phyloP scores from a whole-genome alignment of 2,797 vertebrate species.

The Coregonus ussuriensis region DNA sequence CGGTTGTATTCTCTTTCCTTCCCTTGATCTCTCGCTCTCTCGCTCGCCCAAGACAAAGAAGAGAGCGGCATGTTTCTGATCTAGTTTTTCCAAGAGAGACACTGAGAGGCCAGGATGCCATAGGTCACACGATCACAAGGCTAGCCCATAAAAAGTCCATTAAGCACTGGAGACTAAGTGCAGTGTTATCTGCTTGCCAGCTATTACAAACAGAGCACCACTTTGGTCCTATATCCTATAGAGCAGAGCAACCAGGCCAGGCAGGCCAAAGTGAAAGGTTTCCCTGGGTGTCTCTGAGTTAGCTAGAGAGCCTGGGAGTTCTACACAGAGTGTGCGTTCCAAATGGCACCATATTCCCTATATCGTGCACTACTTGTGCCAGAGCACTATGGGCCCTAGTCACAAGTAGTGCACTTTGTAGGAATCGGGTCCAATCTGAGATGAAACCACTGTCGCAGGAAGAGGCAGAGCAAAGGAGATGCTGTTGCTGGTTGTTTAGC shows the following conservation, averaged over 20 bases:
- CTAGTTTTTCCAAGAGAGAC: slow-evolving; percentile 79
- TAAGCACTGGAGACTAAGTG: slow-evolving; percentile 92
- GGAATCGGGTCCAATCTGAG: not conserved
- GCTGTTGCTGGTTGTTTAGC: not conserved
- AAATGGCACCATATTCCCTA: not conserved
- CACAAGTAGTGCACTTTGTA: not conserved
- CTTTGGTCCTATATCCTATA: slow-evolving; percentile 69
- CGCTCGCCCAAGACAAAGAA: slow-evolving; percentile 24
- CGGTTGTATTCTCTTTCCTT: not conserved
- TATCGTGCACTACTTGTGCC: not conserved
- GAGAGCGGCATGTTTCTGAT: slow-evolving; percentile 83
- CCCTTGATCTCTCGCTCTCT: not conserved
- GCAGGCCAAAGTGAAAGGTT: not conserved
- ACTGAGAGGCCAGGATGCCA: slow-evolving; percentile 74
- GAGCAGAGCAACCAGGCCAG: not conserved
- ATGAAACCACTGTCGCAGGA: not conserved
- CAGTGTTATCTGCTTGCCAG: slow-evolving; percentile 93
- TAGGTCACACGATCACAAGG: slow-evolving; percentile 90
- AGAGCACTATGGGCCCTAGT: not conserved
- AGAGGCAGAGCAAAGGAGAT: not conserved
- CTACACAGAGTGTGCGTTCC: not conserved
- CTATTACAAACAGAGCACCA: slow-evolving; percentile 92
- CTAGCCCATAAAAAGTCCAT: slow-evolving; percentile 98
- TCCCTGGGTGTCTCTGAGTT: not conserved
- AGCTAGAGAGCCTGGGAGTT: not conserved